Evolutionary conservation across 1,140 invertebrate genomes (phyloP), one percentile per base, ranked within the genome.

Genomic region (Neotoxoptera formosana): DNA sequence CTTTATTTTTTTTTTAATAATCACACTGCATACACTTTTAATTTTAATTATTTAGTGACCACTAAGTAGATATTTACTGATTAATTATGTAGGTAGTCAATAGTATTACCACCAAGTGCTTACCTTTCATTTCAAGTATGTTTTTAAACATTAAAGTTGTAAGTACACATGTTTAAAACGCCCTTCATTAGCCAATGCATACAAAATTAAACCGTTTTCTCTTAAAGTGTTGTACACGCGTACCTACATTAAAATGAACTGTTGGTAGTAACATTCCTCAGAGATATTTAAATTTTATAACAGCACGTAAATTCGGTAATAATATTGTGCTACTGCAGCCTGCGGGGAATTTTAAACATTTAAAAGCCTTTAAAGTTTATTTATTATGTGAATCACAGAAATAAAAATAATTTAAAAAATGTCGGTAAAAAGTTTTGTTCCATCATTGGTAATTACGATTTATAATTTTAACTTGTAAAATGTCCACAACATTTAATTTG

Each of bases 271-370:
- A 92, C 60, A 81, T 93, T 84, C 83, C 76, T 48, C 48, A 17
- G n/a, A 41, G 47, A 93, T 51, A 93, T 93, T 83, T 83, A 53
- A 84, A 60, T 93, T 93, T 67, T 60, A 41, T 41, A 41, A 67
- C 89, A 90, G 45, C 56, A 89, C 48, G 34, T 51, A 48, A 88
- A 89, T 36, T 89, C n/a, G 25, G n/a, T 36, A 89, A 47, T 56
- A 56, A 89, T 51, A 34, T 56, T 89, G 51, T 89, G 23, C 20
- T 89, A 25, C 9, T 41, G 51, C 41, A 84, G n/a, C 7, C 83
- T 84, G 36, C 1, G 20, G 47, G 17, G 30, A 30, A 51, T 48
- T n/a, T 88, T 1, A 88, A 88, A 88, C 7, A 88, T 7, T 88
- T 20, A 88, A 87, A 30, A 86, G 3, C 41, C 14, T 86, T 86